Percentiles rank a stretch among this genome's conserved stretches.
Evolutionary conservation across 2,888 invertebrate genomes (phyloP).

Genomic region (Pardosa pseudoannulata): DNA sequence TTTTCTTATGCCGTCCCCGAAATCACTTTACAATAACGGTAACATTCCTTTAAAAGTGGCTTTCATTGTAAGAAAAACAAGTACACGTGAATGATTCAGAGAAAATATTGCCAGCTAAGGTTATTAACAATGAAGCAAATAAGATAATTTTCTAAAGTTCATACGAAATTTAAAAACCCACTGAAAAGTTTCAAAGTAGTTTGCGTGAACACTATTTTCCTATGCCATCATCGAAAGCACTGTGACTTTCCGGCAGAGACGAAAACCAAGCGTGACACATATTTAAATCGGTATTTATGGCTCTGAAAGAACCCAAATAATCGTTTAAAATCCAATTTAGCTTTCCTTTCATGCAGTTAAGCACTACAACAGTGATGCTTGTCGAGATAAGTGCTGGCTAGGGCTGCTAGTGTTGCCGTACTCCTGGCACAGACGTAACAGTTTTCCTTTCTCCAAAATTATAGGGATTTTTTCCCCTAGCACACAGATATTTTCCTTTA

Average conservation of each 20-base stretch:
- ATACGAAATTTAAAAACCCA: too few relatives aligned
- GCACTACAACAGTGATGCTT: constrained; percentile 9
- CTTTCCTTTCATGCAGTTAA: constrained; percentile 5
- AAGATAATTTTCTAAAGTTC: too few relatives aligned
- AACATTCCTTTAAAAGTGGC: too few relatives aligned
- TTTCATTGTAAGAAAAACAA: too few relatives aligned
- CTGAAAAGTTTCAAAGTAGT: too few relatives aligned
- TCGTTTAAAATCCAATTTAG: constrained; percentile 32
- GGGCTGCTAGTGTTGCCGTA: constrained; percentile 31
- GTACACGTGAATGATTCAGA: too few relatives aligned
- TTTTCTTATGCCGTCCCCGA: too few relatives aligned
- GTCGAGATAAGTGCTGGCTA: constrained; percentile 29
- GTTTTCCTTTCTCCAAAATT: constrained; percentile 18
- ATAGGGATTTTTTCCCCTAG: constrained; percentile 1
- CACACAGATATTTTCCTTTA: neutral
- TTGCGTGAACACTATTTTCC: neutral
- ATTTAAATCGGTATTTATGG: constrained; percentile 12
- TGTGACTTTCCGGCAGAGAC: neutral
- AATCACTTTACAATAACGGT: too few relatives aligned
- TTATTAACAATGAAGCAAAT: too few relatives aligned
- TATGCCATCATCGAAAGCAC: neutral
- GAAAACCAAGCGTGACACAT: constrained; percentile 15
- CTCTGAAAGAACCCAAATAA: constrained; percentile 10
- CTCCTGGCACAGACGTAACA: constrained; percentile 38
- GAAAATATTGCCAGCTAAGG: too few relatives aligned